Evolutionary conservation across 2,888 invertebrate genomes (phyloP), one percentile per base, ranked within the genome.

Genomic region (Macrosoma leucophasiata): DNA sequence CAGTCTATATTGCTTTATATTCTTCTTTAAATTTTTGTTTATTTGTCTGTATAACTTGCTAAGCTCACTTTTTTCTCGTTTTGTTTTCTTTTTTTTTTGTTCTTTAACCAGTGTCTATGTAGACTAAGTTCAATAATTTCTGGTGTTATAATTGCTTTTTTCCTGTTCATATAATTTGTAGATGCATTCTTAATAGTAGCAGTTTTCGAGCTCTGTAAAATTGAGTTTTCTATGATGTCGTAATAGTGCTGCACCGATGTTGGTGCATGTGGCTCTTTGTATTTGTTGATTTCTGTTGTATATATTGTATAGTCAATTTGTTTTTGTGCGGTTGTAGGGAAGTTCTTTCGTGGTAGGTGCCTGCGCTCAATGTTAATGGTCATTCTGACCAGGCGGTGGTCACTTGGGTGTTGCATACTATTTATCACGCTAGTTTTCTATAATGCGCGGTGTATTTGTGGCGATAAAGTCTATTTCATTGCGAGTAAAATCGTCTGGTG

Each of bases 381-480:
- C 8, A 18, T n/a, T n/a, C n/a, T n/a, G n/a, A n/a, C n/a, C n/a
- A n/a, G n/a, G 9, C 13, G 17, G 12, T 22, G 25, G 9, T 25
- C 32, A 10, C 25, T 32, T 17, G 25, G 20, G 13, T 25, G 19
- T 9, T 19, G 13, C 8, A 32, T 6, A 9, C 19, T 26, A 13
- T 17, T 32, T 13, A 32, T 13, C n/a, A 35, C 29, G 11, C 8
- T 25, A 14, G 11, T 35, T 35, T 25, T 25, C 10, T 10, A 35
- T 9, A 13, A 7, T 20, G 8, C 11, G n/a, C 2, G 26, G 9
- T 1, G 7, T 13, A 7, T 33, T 28, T n/a, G 21, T 28, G 8
- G 18, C 11, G 22, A 33, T 33, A 21, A 27, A 33, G 21, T 26
- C 33, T 2, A 33, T 33, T 23, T 33, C 17, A 17, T 33, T 28